Conservation (phyloP, 2,888 invertebrate species). For the Morpho achilles region DNA sequence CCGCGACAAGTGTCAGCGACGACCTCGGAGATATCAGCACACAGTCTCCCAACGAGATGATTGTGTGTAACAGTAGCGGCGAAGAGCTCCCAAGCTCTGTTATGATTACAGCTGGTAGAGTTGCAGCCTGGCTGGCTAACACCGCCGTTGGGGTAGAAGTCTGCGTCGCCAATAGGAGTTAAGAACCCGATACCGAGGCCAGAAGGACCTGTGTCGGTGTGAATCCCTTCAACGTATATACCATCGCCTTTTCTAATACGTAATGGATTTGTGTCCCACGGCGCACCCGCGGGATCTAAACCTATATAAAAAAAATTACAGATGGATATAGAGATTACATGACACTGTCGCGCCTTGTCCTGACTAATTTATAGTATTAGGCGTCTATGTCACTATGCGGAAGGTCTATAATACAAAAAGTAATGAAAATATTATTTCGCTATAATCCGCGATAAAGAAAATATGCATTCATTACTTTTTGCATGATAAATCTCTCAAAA, state of each 20-base stretch:
- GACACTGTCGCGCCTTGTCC: no score
- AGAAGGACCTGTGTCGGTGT: slow-evolving; percentile 64
- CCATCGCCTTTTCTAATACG: slow-evolving; percentile 49
- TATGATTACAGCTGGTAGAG: slow-evolving; percentile 43
- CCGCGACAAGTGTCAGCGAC: slow-evolving; percentile 46
- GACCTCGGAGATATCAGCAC: slow-evolving; percentile 42
- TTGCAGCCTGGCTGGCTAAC: slow-evolving; percentile 40
- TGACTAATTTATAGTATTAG: no score
- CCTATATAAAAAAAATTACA: slow-evolving; percentile 31
- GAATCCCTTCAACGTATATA: slow-evolving; percentile 54
- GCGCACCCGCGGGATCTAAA: slow-evolving; percentile 56
- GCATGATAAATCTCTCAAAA: no score
- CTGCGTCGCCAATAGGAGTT: slow-evolving; percentile 66
- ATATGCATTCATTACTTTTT: no score
- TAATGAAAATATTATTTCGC: no score
- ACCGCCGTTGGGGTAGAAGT: slow-evolving; percentile 81
- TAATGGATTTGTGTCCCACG: slow-evolving; percentile 42
- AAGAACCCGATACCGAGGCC: slow-evolving; percentile 65
- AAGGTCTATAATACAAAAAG: no score
- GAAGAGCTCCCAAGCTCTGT: slow-evolving; percentile 55
- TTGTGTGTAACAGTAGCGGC: slow-evolving; percentile 48
- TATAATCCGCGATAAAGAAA: no score
- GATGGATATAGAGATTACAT: no score
- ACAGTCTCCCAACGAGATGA: slow-evolving; percentile 46
- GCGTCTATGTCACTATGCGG: no score